Percentiles rank a stretch among this genome's conserved stretches.
Evolutionary conservation across 2,113 vertebrate genomes (phyloP).

Genomic region (Aviceda subcristata): DNA sequence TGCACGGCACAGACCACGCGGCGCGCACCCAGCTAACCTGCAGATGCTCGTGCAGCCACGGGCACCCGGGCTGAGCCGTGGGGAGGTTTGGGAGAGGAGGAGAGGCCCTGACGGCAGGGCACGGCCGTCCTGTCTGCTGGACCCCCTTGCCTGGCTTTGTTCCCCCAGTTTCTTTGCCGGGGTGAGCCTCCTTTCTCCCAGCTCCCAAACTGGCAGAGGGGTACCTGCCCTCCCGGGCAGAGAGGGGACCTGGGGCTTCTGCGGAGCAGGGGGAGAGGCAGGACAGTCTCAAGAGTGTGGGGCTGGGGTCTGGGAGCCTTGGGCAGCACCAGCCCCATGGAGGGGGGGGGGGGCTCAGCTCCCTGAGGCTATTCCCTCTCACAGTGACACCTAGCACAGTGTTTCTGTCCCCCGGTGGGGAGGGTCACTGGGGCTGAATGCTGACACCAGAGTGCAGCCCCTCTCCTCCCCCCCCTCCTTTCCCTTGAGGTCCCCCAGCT

Average conservation of each 20-base stretch:
- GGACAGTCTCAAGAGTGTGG: accelerated
- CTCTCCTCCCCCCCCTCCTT: neutral
- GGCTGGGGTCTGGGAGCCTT: neutral
- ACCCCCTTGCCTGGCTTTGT: neutral
- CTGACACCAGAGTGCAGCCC: neutral
- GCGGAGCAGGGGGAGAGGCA: neutral
- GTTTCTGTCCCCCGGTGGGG: accelerated
- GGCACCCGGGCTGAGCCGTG: neutral
- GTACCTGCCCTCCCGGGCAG: neutral
- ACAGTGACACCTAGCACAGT: accelerated
- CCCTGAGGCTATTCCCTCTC: neutral
- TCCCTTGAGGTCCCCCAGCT: neutral
- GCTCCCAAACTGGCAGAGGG: neutral
- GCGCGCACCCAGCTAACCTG: accelerated
- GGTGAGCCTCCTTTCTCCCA: neutral
- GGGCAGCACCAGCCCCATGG: neutral
- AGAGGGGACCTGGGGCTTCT: neutral
- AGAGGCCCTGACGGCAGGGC: no score
- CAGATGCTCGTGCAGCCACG: accelerated
- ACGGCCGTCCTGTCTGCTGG: accelerated
- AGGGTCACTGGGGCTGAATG: neutral
- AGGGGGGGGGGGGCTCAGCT: neutral
- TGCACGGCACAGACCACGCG: accelerated
- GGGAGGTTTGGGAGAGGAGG: neutral
- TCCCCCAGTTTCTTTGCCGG: neutral